Conservation (phyloP, 2,113 vertebrate genomes). For the Sinocyclocheilus grahami region DNA sequence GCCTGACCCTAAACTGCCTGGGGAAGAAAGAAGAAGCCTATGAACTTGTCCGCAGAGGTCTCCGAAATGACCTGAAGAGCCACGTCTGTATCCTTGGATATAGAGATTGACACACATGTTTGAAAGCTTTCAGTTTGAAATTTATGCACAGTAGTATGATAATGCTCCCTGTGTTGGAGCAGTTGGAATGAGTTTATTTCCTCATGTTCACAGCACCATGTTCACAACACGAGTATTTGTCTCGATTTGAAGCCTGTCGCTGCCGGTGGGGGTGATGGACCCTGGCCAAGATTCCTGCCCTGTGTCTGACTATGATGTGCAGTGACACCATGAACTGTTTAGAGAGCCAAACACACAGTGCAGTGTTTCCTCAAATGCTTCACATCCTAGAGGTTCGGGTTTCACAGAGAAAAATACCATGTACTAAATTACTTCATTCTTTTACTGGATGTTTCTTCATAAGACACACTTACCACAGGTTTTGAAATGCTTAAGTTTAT, state of each 20-base stretch:
- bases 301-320: constrained; percentile 45
- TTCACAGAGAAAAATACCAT: background rate
- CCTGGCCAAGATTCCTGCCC: constrained; percentile 32
- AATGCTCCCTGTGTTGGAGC: background rate
- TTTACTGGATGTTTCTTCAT: background rate
- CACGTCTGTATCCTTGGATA: constrained; percentile 97
- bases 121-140: background rate
- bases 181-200: background rate
- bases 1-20: constrained; percentile 94
- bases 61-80: constrained; percentile 96
- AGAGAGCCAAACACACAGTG: constrained; percentile 13
- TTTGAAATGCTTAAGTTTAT: background rate
- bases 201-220: constrained; percentile 1
- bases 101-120: background rate
- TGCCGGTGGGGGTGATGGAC: constrained; percentile 24
- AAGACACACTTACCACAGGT: background rate
- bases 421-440: background rate
- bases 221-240: constrained; percentile 4
- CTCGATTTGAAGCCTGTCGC: background rate
- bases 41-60: constrained; percentile 92
- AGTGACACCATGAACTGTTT: constrained; percentile 17
- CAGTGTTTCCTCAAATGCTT: constrained; percentile 21
- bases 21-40: constrained; percentile 99
- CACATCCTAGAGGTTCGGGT: background rate
- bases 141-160: background rate